Base-by-base conservation (phyloP, 2,797 vertebrate genomes). In the Pseudocheirus occidentalis region DNA sequence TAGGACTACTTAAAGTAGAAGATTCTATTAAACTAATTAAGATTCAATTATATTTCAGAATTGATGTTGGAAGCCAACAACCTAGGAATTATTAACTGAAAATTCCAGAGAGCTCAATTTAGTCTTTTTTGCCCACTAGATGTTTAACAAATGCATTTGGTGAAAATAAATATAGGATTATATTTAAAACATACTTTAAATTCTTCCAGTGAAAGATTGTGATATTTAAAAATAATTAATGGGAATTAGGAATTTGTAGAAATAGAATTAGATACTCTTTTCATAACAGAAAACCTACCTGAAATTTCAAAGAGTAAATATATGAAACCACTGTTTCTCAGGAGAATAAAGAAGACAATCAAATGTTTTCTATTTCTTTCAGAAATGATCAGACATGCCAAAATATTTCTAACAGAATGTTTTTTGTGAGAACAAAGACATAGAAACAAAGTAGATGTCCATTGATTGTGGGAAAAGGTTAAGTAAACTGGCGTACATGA, bases 11-110 rank as follows among this genome's bases (percentile, higher is more conserved):
- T 97, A 97, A 46, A 93, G 97, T 57, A 94, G 55, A 93, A 96
- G 93, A 97, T 98, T 96, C 97, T 96, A 97, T 97, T 96, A 87
- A 96, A 93, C 97, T 97, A 97, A 98, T 98, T 97, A 97, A 97
- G 96, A 97, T 97, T 97, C 95, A 89, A 95, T 97, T 97, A 96
- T 95, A 96, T 97, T 97, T 97, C 95, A 93, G 94, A 94, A 95
- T 97, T 96, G 96, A 95, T 95, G 95, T 98, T 91, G 93, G 97
- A 96, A 95, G 93, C 96, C 96, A 95, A 96, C 93, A 95, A 94
- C 97, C 93, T 94, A 95, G 96, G 96, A 97, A 96, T 97, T 98
- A 97, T 98, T 98, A 97, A 97, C 92, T 95, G 94, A 97, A 97
- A 93, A 57, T 97, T 95, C 93, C 93, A 94, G 95, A 97, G 90